Evolutionary conservation across 2,888 invertebrate species (phyloP).

Genomic region (Ochropacha duplaris): DNA sequence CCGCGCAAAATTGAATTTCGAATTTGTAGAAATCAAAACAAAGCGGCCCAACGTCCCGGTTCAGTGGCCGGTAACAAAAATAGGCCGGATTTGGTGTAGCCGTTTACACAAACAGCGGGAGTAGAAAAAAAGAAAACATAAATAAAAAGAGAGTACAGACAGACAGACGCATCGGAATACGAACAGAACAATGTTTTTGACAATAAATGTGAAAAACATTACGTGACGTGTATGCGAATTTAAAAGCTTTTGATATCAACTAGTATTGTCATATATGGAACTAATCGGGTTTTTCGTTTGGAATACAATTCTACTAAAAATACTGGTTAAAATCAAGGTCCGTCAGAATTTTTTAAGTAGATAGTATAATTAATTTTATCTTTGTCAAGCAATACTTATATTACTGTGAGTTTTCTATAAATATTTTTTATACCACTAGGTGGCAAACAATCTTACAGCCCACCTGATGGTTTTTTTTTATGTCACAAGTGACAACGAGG

Average conservation of each 20-base stretch:
- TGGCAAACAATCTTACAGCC: too few relatives aligned
- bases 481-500: too few relatives aligned
- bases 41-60: conserved; percentile 32
- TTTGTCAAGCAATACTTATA: too few relatives aligned
- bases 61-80: conserved; percentile 57
- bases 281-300: too few relatives aligned
- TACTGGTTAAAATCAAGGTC: too few relatives aligned
- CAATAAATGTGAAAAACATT: conserved; percentile 22
- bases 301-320: too few relatives aligned
- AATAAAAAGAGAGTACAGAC: conserved; percentile 24
- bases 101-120: conserved; percentile 47
- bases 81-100: conserved; percentile 49
- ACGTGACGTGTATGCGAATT: conserved; percentile 4
- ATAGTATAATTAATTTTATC: too few relatives aligned
- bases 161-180: conserved; percentile 17
- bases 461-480: too few relatives aligned
- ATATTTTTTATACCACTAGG: too few relatives aligned
- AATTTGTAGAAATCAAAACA: conserved; percentile 38
- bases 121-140: conserved; percentile 34
- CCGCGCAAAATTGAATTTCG: conserved; percentile 38
- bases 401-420: too few relatives aligned
- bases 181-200: conserved; percentile 28
- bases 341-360: background rate
- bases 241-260: conserved; percentile 15
- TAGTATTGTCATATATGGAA: background rate